These are phyloP conservation scores for Orbicella faveolata DNA, from an alignment of 64 coral and sea anemone genomes.

Conservation along the genomic window DNA sequence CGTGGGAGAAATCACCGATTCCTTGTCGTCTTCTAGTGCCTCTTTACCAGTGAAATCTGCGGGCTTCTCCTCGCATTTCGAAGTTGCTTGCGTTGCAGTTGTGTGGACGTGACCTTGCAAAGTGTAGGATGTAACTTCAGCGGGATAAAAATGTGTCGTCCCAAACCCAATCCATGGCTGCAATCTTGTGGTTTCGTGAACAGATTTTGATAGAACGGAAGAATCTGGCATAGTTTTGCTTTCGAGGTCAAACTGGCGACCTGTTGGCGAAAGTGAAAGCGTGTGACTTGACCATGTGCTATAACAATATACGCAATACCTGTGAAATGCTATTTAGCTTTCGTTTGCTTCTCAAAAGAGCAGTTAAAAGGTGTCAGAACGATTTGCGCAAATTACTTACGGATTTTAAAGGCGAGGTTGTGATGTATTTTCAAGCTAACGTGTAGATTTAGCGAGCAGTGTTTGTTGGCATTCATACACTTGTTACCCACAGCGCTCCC, in stretches of 20 bases:
- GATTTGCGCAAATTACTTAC: not conserved
- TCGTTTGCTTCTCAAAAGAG: not conserved
- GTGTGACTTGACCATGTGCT: slow-evolving; percentile 18
- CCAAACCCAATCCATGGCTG: slow-evolving; percentile 48
- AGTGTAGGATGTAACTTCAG: slow-evolving; percentile 39
- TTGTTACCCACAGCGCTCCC: slow-evolving; percentile 45
- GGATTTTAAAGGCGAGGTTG: not conserved
- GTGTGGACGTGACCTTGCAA: not conserved
- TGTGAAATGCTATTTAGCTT: not conserved
- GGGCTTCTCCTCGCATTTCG: slow-evolving; percentile 7
- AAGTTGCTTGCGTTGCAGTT: not conserved
- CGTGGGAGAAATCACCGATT: not conserved
- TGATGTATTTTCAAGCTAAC: not conserved
- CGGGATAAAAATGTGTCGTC: slow-evolving; percentile 42
- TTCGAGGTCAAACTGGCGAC: slow-evolving; percentile 25
- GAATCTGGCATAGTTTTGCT: slow-evolving; percentile 17
- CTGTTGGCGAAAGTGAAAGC: slow-evolving; percentile 19
- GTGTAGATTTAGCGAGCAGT: not conserved
- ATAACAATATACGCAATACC: not conserved
- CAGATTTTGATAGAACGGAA: not conserved
- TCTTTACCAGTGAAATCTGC: slow-evolving; percentile 1
- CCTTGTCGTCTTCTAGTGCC: not conserved
- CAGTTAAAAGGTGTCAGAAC: not conserved
- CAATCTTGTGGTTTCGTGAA: slow-evolving; percentile 14
- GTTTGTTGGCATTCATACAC: slow-evolving; percentile 37